These are phyloP conservation scores for Myanophis thanlyinensis DNA, from an alignment of 2,113 vertebrate genomes.

Conservation along the genomic window DNA sequence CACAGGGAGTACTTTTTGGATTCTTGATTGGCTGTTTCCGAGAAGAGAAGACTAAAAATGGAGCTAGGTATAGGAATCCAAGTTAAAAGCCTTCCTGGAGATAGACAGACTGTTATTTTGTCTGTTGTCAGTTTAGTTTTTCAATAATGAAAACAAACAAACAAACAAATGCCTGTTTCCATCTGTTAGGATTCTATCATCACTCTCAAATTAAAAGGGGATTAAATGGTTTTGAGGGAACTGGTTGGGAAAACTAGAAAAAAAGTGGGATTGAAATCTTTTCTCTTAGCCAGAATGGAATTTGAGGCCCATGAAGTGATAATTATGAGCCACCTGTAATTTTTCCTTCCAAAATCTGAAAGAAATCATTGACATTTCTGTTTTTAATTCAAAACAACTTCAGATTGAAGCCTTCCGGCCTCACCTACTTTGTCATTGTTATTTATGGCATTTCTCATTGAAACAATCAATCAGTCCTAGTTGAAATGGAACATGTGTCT, in stretches of 20 bases:
- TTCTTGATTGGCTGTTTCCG: neutral
- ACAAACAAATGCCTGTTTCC: neutral
- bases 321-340: neutral
- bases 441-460: neutral
- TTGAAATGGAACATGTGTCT: neutral
- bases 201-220: neutral
- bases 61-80: neutral
- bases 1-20: neutral
- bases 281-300: neutral
- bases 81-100: neutral
- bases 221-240: neutral
- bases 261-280: neutral
- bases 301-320: neutral
- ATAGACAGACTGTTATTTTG: neutral
- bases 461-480: neutral
- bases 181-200: neutral
- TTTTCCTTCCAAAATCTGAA: neutral
- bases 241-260: neutral
- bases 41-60: neutral
- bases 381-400: neutral
- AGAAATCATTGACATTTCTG: neutral
- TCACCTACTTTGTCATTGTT: neutral
- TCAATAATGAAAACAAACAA: neutral
- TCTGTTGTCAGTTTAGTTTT: neutral
- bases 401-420: neutral